A percentile compares a stretch with the other conserved stretches of the same genome.
Evolutionary conservation across 2,888 invertebrate species (phyloP).

Genomic region (Megastigmus dorsalis): DNA sequence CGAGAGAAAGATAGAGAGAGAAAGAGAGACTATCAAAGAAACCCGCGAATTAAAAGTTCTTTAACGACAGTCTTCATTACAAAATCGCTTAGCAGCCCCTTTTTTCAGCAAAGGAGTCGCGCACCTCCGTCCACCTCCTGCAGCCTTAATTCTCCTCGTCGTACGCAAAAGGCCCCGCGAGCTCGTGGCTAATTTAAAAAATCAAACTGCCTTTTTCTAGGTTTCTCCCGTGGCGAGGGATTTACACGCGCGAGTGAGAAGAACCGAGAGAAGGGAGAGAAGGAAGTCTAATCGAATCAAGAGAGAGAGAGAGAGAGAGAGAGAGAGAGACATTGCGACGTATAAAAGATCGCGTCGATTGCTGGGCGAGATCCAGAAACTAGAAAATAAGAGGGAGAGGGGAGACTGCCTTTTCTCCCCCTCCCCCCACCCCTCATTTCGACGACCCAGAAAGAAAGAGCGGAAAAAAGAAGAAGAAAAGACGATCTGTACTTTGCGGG

Average conservation of each 20-base stretch:
- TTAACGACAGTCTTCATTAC: slow-evolving; percentile 43
- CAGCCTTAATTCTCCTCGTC: background rate
- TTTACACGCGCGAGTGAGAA: slow-evolving; percentile 7
- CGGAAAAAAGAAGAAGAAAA: background rate
- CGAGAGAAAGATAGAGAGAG: no score
- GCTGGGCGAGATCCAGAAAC: no score
- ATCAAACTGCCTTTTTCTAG: no score
- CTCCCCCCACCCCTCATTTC: background rate
- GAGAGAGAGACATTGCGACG: no score
- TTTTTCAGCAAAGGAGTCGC: no score
- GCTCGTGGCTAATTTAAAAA: slow-evolving; percentile 17
- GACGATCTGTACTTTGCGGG: slow-evolving; percentile 5
- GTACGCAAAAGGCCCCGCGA: background rate
- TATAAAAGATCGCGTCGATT: background rate
- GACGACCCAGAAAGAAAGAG: background rate
- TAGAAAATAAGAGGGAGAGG: slow-evolving; percentile 7
- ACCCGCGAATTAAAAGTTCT: slow-evolving; percentile 41
- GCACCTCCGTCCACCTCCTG: no score
- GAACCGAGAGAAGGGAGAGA: background rate
- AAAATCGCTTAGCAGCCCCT: slow-evolving; percentile 43
- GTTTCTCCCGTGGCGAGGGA: background rate
- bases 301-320: no score
- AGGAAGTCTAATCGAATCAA: background rate
- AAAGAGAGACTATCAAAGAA: slow-evolving; percentile 19
- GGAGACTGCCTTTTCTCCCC: background rate